These are phyloP conservation scores for Chrysina gloriosa DNA, from an alignment of 2,888 invertebrate species.

Conservation along the genomic window DNA sequence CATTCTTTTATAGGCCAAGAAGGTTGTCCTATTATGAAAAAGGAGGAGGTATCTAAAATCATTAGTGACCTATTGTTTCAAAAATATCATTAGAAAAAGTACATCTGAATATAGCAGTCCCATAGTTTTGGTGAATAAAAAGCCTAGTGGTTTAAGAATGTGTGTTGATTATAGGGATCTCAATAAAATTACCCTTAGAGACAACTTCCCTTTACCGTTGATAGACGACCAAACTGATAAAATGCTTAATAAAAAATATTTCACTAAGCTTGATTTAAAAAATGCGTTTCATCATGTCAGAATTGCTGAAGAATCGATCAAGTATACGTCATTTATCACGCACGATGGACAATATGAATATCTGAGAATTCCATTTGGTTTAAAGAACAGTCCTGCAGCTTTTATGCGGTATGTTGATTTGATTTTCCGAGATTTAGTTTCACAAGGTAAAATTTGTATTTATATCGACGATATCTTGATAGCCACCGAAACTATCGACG, in stretches of 20 bases:
- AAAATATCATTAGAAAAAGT: constrained; percentile 38
- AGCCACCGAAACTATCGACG: constrained; percentile 22
- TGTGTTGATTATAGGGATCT: constrained; percentile 44
- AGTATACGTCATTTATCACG: constrained; percentile 40
- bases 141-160: constrained; percentile 44
- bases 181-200: constrained; percentile 30
- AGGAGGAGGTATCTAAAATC: constrained; percentile 23
- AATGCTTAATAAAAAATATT: constrained; percentile 18
- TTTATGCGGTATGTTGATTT: constrained; percentile 26
- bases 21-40: constrained; percentile 31
- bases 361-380: constrained; percentile 30
- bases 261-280: constrained; percentile 25
- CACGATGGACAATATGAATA: constrained; percentile 38
- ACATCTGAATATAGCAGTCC: constrained; percentile 44
- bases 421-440: constrained; percentile 33
- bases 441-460: constrained; percentile 22
- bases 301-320: constrained; percentile 22
- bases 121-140: constrained; percentile 47
- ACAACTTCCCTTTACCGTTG: constrained; percentile 32
- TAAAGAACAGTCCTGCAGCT: constrained; percentile 23
- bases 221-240: constrained; percentile 37
- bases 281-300: constrained; percentile 39
- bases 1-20: constrained; percentile 24
- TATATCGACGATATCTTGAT: constrained; percentile 43
- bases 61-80: constrained; percentile 22